Conservation (phyloP, 2,888 invertebrate species). For the Mimas tiliae region DNA sequence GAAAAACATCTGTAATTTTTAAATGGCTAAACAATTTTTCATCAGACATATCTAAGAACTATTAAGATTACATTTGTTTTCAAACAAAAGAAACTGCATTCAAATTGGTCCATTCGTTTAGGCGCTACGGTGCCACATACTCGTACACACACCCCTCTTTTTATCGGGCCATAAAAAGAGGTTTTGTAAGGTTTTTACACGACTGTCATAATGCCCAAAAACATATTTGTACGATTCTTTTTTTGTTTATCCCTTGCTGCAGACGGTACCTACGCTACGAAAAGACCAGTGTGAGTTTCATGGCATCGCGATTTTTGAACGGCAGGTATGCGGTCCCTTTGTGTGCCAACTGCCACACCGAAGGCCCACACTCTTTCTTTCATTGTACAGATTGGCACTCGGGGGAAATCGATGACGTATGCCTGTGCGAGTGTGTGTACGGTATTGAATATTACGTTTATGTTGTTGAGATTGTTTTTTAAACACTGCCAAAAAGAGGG, state of each 20-base stretch:
- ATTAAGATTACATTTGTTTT: too few species aligned
- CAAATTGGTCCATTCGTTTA: too few species aligned
- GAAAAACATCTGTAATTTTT: too few species aligned
- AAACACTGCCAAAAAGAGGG: not conserved
- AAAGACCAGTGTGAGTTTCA: conserved; percentile 45
- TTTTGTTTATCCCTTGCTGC: conserved; percentile 31
- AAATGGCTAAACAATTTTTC: too few species aligned
- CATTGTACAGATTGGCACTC: conserved; percentile 57
- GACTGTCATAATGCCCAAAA: too few species aligned
- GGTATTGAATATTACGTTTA: not conserved
- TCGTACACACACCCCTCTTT: too few species aligned
- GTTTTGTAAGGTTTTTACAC: too few species aligned
- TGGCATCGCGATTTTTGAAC: conserved; percentile 56
- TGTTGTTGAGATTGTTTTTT: not conserved
- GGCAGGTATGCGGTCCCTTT: conserved; percentile 57
- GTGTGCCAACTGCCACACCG: conserved; percentile 53
- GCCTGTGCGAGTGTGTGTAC: not conserved
- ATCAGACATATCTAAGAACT: too few species aligned
- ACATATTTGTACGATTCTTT: not conserved
- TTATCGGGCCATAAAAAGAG: too few species aligned
- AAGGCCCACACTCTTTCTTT: conserved; percentile 56
- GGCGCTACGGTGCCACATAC: too few species aligned
- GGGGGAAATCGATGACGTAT: conserved; percentile 36
- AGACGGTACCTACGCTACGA: conserved; percentile 43
- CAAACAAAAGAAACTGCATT: too few species aligned